Base-by-base conservation (phyloP, 2,113 vertebrate species). In the Chlamydotis undulata region DNA sequence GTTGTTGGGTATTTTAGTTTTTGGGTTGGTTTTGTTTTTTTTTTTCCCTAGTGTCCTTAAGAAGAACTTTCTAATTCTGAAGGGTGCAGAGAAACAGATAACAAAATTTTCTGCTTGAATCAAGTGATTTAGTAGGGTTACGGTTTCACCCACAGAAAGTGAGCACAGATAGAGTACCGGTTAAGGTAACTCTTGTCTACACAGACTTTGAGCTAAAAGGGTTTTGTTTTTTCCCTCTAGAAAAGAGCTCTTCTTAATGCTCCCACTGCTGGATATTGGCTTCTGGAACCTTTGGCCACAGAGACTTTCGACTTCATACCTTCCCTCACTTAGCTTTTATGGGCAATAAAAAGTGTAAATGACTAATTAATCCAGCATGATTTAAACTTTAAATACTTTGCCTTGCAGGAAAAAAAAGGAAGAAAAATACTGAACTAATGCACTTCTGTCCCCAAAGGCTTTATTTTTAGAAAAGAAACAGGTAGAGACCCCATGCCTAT, bases 401-500 rank as follows among this genome's bases (percentile, higher is more conserved):
- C 7, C 84, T 68, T 60, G 7, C 12, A 41, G 29, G 22, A 26
- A 45, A 57, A 55, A 59, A n/a, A n/a, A 33, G 2, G 12, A 55
- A 37, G 5, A 56, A 3, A 41, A 68, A 68, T 43, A 56, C 6
- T 21, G 55, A n/a, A 49, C 17, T 45, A 76, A 69, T 14, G 33
- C 10, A 14, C 11, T 76, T 76, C 12, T 43, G 3, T 43, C 8
- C 26, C 7, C 19, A 45, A 63, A 50, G 3, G 10, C 2, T 75
- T 5, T 45, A 3, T 31, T 69, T 82, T 56, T 31, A 39, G 28
- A 55, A 75, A 60, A 47, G 14, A 45, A 63, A 50, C 9, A 65
- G 37, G 22, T 12, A 22, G 3, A 25, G 23, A 5, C 4, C 12
- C 63, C 7, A 52, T 28, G 3, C 2, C 0, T 61, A 35, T 75